Base-by-base conservation (phyloP, 2,888 invertebrate species). In the Tiliacea aurago region DNA sequence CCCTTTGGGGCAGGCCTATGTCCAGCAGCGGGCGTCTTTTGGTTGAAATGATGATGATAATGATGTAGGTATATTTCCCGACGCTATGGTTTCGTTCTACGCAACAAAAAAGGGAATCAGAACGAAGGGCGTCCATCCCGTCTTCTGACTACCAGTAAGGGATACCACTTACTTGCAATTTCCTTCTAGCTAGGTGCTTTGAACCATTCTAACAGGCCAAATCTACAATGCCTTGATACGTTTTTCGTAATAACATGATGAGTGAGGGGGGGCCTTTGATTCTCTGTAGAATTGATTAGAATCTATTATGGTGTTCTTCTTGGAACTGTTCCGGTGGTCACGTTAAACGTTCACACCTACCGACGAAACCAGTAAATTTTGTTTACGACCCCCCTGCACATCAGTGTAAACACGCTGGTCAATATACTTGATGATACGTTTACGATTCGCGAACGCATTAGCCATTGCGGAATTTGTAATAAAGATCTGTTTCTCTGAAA, bases 381-480 rank as follows among this genome's bases (percentile, higher is more conserved):
- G 78, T 89, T 89, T 83, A 86, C 77, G 83, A 87, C 70, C 85
- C 70, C 85, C 81, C 78, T 89, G 85, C 87, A 84, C 86, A 88
- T 88, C 84, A 81, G 58, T 67, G 75, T 88, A 87, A 89, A 89
- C 83, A 86, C 64, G 81, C 81, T 90, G 84, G 87, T 84, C 85
- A 90, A 90, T 91, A 90, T 90, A 91, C 81, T 89, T 89, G 81
- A 89, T 90, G 83, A 89, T 90, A 91, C 91, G 78, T 91, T 92
- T 92, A 92, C 89, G 89, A 89, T 86, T 87, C 69, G 68, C 80
- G 73, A 80, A 85, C 78, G 80, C 80, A 82, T 80, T 81, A 78
- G 73, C 71, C 23, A 41, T 61, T 71, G 80, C 63, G 66, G 66
- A 76, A 70, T 67, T 66, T 81, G 74, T 73, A 79, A 85, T 89